Base-by-base conservation (phyloP, 2,113 vertebrate species). In the Cyprinus carpio region DNA sequence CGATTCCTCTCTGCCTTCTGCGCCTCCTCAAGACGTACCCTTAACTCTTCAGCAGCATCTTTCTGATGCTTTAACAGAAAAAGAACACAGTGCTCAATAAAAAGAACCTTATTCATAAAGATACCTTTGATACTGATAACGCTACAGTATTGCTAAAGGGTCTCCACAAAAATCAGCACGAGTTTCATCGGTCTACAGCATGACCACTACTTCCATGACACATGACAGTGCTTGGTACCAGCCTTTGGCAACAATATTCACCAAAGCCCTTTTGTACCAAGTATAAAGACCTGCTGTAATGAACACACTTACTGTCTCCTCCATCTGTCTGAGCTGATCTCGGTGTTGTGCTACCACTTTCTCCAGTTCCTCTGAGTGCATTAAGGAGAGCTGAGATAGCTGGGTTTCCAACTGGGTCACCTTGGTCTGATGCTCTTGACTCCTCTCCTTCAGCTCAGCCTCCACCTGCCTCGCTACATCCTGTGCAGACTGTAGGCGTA, bases 381-480 rank as follows among this genome's bases (percentile, higher is more conserved):
- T 94, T 56, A 89, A 87, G 60, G 88, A 94, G 51, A 96, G 87
- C 12, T 83, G 81, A 54, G 92, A 90, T 29, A 96, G 89, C 87
- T 94, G 93, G 60, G 92, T 93, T 23, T 91, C 93, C 84, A 92
- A 86, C 12, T 92, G 69, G 0, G 80, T 84, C 0, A 93, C 88
- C 15, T 87, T 91, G 23, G 88, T 84, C 82, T 91, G 92, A 69
- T 95, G 91, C 75, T 96, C 94, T 34, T 94, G 92, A 51, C 90
- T 83, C 75, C 56, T 88, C 65, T 95, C 93, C 3, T 93, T 91
- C 51, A 95, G 92, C 85, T 96, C 94, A 0, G 86, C 58, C 87
- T 97, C 95, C 23, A 94, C 92, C 75, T 96, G 94, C 15, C 43
- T 54, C 0, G 93, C 94, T 13, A 86, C 85, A 0, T 96, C 94